Conservation (phyloP, 1,140 invertebrate genomes). For the Hetaerina americana region DNA sequence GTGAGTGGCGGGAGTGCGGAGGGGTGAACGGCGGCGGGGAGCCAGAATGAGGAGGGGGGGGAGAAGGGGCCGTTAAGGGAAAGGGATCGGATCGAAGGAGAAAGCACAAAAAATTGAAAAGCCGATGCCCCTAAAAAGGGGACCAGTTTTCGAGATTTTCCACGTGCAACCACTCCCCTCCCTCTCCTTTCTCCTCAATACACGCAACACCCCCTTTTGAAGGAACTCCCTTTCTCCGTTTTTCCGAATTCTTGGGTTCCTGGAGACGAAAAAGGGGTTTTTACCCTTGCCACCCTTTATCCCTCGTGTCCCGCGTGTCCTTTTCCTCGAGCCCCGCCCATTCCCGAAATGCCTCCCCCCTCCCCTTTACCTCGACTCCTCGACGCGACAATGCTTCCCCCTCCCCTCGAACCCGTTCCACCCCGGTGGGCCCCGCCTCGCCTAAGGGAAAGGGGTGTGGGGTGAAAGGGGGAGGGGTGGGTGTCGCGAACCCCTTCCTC, state of each 20-base stretch:
- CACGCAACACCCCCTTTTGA: too few relatives aligned
- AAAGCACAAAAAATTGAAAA: background rate
- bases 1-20: background rate
- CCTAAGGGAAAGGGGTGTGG: too few relatives aligned
- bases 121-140: background rate
- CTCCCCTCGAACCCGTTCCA: too few relatives aligned
- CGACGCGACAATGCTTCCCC: too few relatives aligned
- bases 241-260: background rate
- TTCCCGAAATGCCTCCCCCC: background rate
- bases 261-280: background rate
- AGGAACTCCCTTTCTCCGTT: too few relatives aligned
- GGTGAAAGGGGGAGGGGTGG: too few relatives aligned
- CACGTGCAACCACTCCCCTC: background rate
- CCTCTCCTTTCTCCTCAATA: too few relatives aligned
- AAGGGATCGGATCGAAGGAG: background rate
- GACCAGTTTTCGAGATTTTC: too few relatives aligned
- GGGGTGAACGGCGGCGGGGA: background rate
- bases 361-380: background rate
- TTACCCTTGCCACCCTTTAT: background rate
- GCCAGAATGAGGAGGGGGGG: background rate
- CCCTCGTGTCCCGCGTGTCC: background rate
- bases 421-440: too few relatives aligned
- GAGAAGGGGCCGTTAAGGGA: too few relatives aligned
- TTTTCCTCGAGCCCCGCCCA: background rate
- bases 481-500: too few relatives aligned